phyloP scores from a whole-genome alignment of 2,888 invertebrate genomes.

The Spilosoma lubricipeda region DNA sequence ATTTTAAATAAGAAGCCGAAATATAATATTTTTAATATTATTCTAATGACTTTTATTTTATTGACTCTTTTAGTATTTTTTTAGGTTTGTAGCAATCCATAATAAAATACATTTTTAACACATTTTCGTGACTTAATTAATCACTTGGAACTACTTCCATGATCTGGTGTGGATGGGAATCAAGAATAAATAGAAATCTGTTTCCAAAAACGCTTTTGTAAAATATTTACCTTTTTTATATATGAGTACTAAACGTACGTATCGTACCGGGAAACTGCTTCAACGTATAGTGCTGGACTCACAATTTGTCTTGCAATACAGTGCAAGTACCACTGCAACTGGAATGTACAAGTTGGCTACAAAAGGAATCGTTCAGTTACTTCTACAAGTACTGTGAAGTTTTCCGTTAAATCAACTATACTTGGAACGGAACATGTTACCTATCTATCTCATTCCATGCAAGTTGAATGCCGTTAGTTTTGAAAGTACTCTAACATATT shows the following conservation, averaged over 20 bases:
- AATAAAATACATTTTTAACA: too few species aligned
- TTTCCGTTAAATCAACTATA: conserved; percentile 7
- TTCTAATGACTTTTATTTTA: too few species aligned
- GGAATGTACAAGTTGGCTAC: conserved; percentile 61
- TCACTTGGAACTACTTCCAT: too few species aligned
- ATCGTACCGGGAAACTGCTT: conserved; percentile 19
- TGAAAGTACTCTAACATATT: background rate
- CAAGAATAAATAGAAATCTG: too few species aligned
- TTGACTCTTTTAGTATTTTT: too few species aligned
- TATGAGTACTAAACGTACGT: background rate
- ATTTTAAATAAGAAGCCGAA: too few species aligned
- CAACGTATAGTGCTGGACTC: conserved; percentile 54
- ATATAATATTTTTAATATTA: too few species aligned
- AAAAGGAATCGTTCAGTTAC: conserved; percentile 55
- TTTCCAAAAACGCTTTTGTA: too few species aligned
- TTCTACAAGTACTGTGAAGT: conserved; percentile 18
- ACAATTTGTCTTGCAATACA: conserved; percentile 65
- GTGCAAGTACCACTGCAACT: conserved; percentile 44
- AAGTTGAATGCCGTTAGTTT: background rate
- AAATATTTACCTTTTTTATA: too few species aligned
- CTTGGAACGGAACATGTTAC: background rate
- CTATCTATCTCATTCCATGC: background rate
- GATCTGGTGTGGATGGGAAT: too few species aligned
- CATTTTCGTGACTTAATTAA: too few species aligned
- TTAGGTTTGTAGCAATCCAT: too few species aligned